Conservation (phyloP, 1,140 invertebrate genomes). For the Drosophila pseudoananassae region DNA sequence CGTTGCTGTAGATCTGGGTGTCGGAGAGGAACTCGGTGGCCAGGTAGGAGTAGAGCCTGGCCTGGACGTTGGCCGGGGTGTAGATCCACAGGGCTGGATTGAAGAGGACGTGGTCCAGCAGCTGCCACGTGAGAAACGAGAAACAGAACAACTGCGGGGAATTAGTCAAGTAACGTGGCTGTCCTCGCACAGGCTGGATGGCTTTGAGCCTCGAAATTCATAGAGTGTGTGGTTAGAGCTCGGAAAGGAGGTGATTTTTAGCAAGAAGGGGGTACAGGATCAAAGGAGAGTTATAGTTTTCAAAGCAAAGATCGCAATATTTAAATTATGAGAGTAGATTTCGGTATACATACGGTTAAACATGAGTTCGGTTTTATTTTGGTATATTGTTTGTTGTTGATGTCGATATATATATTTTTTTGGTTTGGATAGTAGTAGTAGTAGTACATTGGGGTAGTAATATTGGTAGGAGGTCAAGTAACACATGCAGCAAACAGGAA, state of each 20-base stretch:
- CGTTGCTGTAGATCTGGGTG: conserved; percentile 98
- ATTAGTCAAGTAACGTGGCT: conserved; percentile 84
- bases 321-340: conserved; percentile 23
- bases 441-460: conserved; percentile 41
- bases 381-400: conserved; percentile 62
- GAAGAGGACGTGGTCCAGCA: conserved; percentile 99
- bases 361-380: conserved; percentile 21
- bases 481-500: conserved; percentile 80
- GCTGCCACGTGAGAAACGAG: conserved; percentile 93
- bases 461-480: conserved; percentile 14
- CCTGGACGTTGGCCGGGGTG: conserved; percentile 97
- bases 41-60: conserved; percentile 97
- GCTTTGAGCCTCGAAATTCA: conserved; percentile 7
- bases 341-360: conserved; percentile 48
- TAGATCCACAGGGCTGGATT: conserved; percentile 99
- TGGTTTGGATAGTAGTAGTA: conserved; percentile 44
- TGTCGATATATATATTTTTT: conserved; percentile 32
- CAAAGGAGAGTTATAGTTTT: conserved; percentile 3
- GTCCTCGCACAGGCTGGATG: conserved; percentile 63
- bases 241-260: conserved; percentile 25
- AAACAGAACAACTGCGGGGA: conserved; percentile 89
- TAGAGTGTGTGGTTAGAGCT: conserved; percentile 14
- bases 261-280: not conserved
- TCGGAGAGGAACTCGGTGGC: conserved; percentile 99
- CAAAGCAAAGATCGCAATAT: conserved; percentile 6